Base-by-base conservation (phyloP, 2,888 invertebrate genomes). In the Crematogaster levior region DNA sequence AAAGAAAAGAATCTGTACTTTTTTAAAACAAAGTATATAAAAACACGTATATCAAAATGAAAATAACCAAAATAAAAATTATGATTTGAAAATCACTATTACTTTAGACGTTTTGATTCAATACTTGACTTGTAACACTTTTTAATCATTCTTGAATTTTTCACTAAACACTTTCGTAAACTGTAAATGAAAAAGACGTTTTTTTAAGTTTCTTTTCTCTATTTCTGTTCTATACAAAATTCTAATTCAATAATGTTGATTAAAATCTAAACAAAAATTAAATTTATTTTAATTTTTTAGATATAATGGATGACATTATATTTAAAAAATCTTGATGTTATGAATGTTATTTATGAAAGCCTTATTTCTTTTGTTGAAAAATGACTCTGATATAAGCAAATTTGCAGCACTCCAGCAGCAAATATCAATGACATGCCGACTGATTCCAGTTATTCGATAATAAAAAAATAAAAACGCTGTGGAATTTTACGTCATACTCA, bases 361-460 rank as follows among this genome's bases (percentile, higher is more conserved):
- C 3, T 4, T 51, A 34, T 51, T 37, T 65, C 66, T 77, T 21
- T 75, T 24, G 30, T 12, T n/a, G 21, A 40, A 43, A 77, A 21
- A 43, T 2, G 1, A 68, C 18, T 21, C 1, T 12, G 21, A 56
- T 68, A 18, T n/a, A n/a, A n/a, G n/a, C n/a, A n/a, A n/a, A 6
- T 34, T 1, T 9, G 30, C 30, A n/a, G n/a, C n/a, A n/a, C 18
- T 68, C 1, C 34, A 40, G 40, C 51, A 37, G 24, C 18, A 27
- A 37, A 70, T 40, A 56, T 84, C 61, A 68, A 66, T 81, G 87
- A 85, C 79, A 79, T 80, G 66, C 9, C 24, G 27, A 34, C 83
- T 83, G 70, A 80, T 84, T 88, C 18, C 43, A 51, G 40, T 30
- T 66, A 58, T 43, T 75, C 15, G 12, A 15, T 21, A 61, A 81